Base-by-base conservation (phyloP, 2,797 vertebrate genomes). In the Aeoliscus strigatus region DNA sequence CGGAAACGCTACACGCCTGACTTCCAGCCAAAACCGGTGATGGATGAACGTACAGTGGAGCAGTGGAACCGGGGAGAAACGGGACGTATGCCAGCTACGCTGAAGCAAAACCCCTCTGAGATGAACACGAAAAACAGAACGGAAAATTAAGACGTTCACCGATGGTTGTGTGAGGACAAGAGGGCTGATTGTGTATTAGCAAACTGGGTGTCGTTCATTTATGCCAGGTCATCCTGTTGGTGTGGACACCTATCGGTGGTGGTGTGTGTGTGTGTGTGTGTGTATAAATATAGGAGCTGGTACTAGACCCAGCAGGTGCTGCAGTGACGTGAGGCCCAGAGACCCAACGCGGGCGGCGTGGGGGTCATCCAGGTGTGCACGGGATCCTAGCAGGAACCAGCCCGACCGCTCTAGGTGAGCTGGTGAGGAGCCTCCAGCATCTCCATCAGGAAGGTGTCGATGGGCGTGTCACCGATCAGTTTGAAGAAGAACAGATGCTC, bases 401-500 rank as follows among this genome's bases (percentile, higher is more conserved):
- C 51, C 46, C 6, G 39, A 44, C 57, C n/a, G n/a, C n/a, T n/a
- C n/a, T 94, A 97, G 85, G 95, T 96, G 91, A 96, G 92, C 84
- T 99, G 96, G 84, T 99, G 95, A 0, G 96, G 96, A 0, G 95
- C 94, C 76, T 99, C 96, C 77, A 99, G 89, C 96, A 99, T 99
- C 84, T 99, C 96, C 96, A 99, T 98, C 75, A 99, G 84, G 86
- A 99, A 99, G 77, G 95, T 99, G 90, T 99, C 96, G 4, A 99
- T 99, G 25, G 96, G 96, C 3, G 96, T 99, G 89, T 99, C 96
- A 0, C 96, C 95, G 57, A 98, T 99, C 78, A 98, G 92, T 76
- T 99, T 99, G 89, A 99, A 99, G 85, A 98, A 99, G 86, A 99
- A 99, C 42, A 99, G 88, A 66, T 99, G 96, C 77, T 99, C 96